A percentile compares a stretch with the other conserved stretches of the same genome.
phyloP scores from a whole-genome alignment of 37 sponge, comb jelly and placozoan genomes.

The Eunapius fragilis region DNA sequence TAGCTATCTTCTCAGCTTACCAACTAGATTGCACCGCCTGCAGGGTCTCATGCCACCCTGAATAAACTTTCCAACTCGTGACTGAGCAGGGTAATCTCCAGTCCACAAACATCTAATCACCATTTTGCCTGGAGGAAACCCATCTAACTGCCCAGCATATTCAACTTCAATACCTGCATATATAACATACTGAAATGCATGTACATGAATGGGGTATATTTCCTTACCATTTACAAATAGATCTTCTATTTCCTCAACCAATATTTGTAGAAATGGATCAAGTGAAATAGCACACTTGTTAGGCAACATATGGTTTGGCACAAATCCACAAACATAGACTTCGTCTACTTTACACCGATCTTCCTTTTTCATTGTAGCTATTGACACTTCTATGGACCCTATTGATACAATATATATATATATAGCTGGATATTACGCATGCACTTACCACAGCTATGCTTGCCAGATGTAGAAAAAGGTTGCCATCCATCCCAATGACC shows the following conservation, averaged over 20 bases:
- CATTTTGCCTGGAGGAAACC: conserved; percentile 19
- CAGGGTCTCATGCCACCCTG: conserved; percentile 18
- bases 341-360: conserved; percentile 24
- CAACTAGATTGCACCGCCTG: conserved; percentile 9
- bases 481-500: conserved; percentile 50
- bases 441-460: conserved; percentile 36
- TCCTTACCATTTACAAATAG: conserved; percentile 29
- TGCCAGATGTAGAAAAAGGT: conserved; percentile 19
- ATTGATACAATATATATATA: not conserved
- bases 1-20: conserved; percentile 2
- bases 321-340: conserved; percentile 49
- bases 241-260: conserved; percentile 30
- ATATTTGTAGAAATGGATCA: conserved; percentile 26
- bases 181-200: not conserved
- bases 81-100: conserved; percentile 39
- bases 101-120: conserved; percentile 29
- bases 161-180: conserved; percentile 29
- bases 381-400: conserved; percentile 37
- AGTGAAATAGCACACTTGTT: conserved; percentile 8
- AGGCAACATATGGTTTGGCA: conserved; percentile 33
- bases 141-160: conserved; percentile 4
- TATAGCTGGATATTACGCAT: not conserved
- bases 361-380: conserved; percentile 31
- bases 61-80: conserved; percentile 32
- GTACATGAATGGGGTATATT: not conserved